These are phyloP conservation scores for Amazona vittata DNA, from an alignment of 2,113 vertebrate species.

Conservation along the genomic window DNA sequence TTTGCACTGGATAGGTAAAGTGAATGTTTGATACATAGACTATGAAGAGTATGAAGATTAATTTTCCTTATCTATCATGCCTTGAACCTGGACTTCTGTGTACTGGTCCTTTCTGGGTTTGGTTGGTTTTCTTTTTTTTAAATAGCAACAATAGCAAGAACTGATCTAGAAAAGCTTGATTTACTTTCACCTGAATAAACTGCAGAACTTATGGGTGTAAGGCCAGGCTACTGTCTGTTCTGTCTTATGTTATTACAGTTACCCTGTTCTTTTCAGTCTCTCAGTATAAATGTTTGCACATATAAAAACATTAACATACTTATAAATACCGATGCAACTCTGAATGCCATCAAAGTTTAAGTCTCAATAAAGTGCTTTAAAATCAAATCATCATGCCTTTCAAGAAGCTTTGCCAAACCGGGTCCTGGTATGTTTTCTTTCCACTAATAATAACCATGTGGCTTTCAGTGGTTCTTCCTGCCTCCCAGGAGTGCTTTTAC, in stretches of 20 bases:
- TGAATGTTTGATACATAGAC: neutral
- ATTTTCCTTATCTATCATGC: neutral
- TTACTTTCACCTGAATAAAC: neutral
- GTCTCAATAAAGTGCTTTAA: neutral
- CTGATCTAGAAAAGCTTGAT: neutral
- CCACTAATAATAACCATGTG: neutral
- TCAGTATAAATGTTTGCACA: neutral
- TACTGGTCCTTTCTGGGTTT: neutral
- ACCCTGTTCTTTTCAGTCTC: neutral
- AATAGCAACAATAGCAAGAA: neutral
- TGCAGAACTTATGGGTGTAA: neutral
- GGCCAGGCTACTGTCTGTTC: neutral
- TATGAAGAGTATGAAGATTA: neutral
- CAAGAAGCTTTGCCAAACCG: neutral
- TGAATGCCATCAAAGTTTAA: neutral
- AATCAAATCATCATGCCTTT: constrained; percentile 22
- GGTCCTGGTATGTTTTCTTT: neutral
- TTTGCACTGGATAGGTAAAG: neutral
- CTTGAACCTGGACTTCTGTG: neutral
- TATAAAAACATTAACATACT: neutral
- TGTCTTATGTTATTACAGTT: neutral
- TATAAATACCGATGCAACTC: neutral
- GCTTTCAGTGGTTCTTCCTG: neutral
- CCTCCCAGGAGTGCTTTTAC: neutral
- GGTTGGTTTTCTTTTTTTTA: no score